A percentile compares a stretch with the other conserved stretches of the same genome.
Evolutionary conservation across 1,140 invertebrate species (phyloP).

Genomic region (Magallana ariakensis): DNA sequence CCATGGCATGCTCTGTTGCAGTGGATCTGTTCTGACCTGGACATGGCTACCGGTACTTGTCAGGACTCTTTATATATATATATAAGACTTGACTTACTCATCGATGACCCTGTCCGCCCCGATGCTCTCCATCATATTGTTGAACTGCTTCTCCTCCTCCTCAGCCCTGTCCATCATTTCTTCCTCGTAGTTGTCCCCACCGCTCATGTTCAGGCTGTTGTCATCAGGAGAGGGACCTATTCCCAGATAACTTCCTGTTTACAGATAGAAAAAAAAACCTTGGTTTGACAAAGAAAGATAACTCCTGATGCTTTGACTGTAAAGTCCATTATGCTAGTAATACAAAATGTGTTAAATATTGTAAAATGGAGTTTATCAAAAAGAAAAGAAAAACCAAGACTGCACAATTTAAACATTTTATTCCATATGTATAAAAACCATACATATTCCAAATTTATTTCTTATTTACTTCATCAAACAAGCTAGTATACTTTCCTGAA

Average conservation of each 20-base stretch:
- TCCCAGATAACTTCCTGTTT: constrained; percentile 74
- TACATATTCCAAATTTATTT: too few relatives aligned
- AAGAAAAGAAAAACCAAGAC: too few relatives aligned
- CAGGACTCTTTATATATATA: background rate
- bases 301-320: background rate
- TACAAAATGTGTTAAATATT: too few relatives aligned
- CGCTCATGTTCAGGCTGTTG: constrained; percentile 17
- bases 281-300: constrained; percentile 12
- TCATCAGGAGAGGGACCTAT: constrained; percentile 53
- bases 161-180: constrained; percentile 52
- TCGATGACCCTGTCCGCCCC: constrained; percentile 76
- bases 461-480: too few relatives aligned
- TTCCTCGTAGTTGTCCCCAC: constrained; percentile 56
- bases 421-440: too few relatives aligned
- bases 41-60: background rate
- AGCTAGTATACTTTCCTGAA: too few relatives aligned
- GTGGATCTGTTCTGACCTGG: background rate
- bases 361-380: too few relatives aligned
- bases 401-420: too few relatives aligned
- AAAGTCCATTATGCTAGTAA: too few relatives aligned
- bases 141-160: constrained; percentile 75
- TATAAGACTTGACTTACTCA: constrained; percentile 72
- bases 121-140: constrained; percentile 75
- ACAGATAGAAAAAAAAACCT: background rate
- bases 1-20: background rate